These are phyloP conservation scores for Drosophila athabasca DNA, from an alignment of 1,140 invertebrate genomes.

Conservation along the genomic window DNA sequence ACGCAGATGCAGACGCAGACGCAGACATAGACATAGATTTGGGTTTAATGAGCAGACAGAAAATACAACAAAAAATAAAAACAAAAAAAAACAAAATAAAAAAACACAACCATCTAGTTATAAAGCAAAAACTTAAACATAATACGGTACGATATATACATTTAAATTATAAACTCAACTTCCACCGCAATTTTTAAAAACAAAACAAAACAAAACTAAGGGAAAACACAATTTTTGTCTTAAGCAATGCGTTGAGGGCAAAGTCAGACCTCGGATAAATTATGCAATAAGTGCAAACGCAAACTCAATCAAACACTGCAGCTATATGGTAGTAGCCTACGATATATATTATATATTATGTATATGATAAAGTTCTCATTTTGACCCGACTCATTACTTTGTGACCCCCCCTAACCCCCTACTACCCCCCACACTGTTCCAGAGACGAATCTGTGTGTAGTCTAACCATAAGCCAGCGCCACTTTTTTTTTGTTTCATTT, in stretches of 20 bases:
- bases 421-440: background rate
- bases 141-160: constrained; percentile 67
- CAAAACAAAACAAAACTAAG: constrained; percentile 36
- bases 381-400: constrained; percentile 28
- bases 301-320: constrained; percentile 74
- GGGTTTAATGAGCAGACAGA: constrained; percentile 62
- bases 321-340: constrained; percentile 59
- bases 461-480: constrained; percentile 71
- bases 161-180: constrained; percentile 79
- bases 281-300: constrained; percentile 72
- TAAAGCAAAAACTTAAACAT: constrained; percentile 67
- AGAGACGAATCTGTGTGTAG: constrained; percentile 66
- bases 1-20: constrained; percentile 9
- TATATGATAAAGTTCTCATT: constrained; percentile 47
- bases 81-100: constrained; percentile 43
- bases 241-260: constrained; percentile 56
- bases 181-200: constrained; percentile 80
- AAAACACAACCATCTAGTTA: constrained; percentile 64
- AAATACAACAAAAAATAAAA: background rate
- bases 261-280: constrained; percentile 56
- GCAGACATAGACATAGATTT: constrained; percentile 47
- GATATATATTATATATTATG: constrained; percentile 55
- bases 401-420: constrained; percentile 14
- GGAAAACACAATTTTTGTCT: constrained; percentile 77
- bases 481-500: constrained; percentile 68